phyloP scores from a whole-genome alignment of 2,888 invertebrate genomes.

The Villa cingulata region DNA sequence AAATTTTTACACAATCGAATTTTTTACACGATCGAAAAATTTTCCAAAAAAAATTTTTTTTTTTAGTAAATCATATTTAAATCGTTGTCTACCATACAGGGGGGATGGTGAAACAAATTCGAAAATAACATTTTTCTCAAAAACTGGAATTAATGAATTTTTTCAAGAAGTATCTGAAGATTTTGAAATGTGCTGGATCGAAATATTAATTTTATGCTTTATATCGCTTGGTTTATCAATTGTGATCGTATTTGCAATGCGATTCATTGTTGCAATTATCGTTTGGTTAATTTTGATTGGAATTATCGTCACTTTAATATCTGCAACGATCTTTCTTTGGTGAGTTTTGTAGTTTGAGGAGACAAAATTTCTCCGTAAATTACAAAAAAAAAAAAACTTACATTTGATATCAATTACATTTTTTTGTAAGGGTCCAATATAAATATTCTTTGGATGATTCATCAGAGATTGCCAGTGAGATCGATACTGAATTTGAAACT shows the following conservation, averaged over 20 bases:
- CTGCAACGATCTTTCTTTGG: conserved; percentile 47
- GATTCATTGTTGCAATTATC: conserved; percentile 44
- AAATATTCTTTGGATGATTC: conserved; percentile 2
- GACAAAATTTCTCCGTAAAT: too few species aligned
- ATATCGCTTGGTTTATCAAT: conserved; percentile 48
- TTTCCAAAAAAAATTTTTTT: conserved; percentile 2
- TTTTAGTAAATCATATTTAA: conserved; percentile 39
- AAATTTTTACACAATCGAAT: too few species aligned
- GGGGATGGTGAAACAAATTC: conserved; percentile 13
- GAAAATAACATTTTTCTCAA: conserved; percentile 36
- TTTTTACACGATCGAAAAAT: too few species aligned
- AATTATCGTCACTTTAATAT: conserved; percentile 39
- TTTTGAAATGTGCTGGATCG: conserved; percentile 43
- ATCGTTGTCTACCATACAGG: conserved; percentile 33
- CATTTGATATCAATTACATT: neutral
- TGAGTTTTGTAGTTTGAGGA: conserved; percentile 25
- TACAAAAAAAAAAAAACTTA: too few species aligned
- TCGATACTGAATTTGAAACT: neutral
- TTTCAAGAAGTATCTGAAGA: conserved; percentile 48
- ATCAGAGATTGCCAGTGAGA: too few species aligned
- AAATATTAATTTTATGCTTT: conserved; percentile 44
- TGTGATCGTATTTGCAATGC: conserved; percentile 40
- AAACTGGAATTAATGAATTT: conserved; percentile 40
- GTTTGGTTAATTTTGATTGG: conserved; percentile 48
- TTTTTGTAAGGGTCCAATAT: conserved; percentile 6